Evolutionary conservation across 2,888 invertebrate species (phyloP).

Genomic region (Ethmia dodecea): DNA sequence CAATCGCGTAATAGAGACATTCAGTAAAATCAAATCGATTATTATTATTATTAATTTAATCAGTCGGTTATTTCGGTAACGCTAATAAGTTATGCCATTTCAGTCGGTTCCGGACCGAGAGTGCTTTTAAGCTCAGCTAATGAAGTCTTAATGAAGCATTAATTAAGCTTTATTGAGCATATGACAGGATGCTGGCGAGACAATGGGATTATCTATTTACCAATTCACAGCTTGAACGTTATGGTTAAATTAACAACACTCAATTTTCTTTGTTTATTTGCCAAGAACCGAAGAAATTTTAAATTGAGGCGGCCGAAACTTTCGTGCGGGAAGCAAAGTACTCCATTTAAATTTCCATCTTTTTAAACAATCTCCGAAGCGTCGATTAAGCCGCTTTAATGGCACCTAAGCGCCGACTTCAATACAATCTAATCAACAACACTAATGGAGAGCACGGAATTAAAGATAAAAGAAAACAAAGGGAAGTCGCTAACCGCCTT

Average conservation of each 20-base stretch:
- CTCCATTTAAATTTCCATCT: slow-evolving; percentile 18
- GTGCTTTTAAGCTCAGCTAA: too few species aligned
- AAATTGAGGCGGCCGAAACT: too few species aligned
- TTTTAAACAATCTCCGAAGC: slow-evolving; percentile 26
- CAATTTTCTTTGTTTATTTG: too few species aligned
- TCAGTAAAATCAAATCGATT: too few species aligned
- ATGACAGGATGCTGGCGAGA: slow-evolving; percentile 13
- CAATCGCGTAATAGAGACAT: too few species aligned
- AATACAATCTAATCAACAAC: slow-evolving; percentile 42
- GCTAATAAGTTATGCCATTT: too few species aligned
- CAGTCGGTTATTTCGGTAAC: too few species aligned
- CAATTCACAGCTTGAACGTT: neutral
- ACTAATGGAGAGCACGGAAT: slow-evolving; percentile 34
- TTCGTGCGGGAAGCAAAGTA: neutral
- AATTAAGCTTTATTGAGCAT: slow-evolving; percentile 8
- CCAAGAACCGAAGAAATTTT: too few species aligned
- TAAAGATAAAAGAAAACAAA: slow-evolving; percentile 34
- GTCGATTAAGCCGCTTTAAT: slow-evolving; percentile 35
- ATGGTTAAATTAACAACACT: too few species aligned
- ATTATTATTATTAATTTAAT: too few species aligned
- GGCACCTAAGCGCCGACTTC: slow-evolving; percentile 30
- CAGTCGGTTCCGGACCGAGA: too few species aligned
- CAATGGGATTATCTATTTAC: slow-evolving; percentile 11
- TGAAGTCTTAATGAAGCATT: too few species aligned
- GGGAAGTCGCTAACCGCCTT: slow-evolving; percentile 31